These are phyloP conservation scores for Syritta pipiens DNA, from an alignment of 2,888 invertebrate species.

Conservation along the genomic window DNA sequence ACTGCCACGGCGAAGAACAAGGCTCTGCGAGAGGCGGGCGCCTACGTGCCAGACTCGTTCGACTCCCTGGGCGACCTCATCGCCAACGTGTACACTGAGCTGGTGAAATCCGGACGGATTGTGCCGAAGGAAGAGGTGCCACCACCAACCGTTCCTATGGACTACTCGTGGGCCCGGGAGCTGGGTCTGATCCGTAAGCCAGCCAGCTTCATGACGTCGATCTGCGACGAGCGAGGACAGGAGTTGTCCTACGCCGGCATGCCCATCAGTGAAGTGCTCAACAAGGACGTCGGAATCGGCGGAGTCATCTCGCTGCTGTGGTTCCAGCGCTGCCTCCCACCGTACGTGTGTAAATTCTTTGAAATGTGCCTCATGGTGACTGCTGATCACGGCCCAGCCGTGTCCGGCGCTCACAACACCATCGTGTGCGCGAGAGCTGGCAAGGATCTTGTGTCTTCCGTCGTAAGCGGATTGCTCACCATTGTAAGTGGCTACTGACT, in stretches of 20 bases:
- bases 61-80: slow-evolving; percentile 93
- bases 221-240: slow-evolving; percentile 99
- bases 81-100: slow-evolving; percentile 85
- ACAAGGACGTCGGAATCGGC: slow-evolving; percentile 97
- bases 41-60: slow-evolving; percentile 94
- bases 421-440: slow-evolving; percentile 98
- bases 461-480: slow-evolving; percentile 97
- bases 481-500: slow-evolving; percentile 86
- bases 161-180: slow-evolving; percentile 98
- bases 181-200: slow-evolving; percentile 98
- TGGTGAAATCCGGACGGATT: slow-evolving; percentile 91
- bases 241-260: slow-evolving; percentile 98
- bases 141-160: slow-evolving; percentile 99
- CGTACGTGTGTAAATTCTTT: slow-evolving; percentile 97
- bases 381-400: slow-evolving; percentile 99
- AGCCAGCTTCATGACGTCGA: slow-evolving; percentile 99
- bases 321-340: slow-evolving; percentile 98
- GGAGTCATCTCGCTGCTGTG: slow-evolving; percentile 98
- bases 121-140: slow-evolving; percentile 94
- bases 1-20: slow-evolving; percentile 96
- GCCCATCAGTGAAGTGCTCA: slow-evolving; percentile 91
- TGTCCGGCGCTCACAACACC: slow-evolving; percentile 98
- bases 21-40: slow-evolving; percentile 90
- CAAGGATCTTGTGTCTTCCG: slow-evolving; percentile 96
- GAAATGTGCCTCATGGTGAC: slow-evolving; percentile 99